Conservation (phyloP, 2,113 vertebrate genomes). For the Malurus cyaneus region DNA sequence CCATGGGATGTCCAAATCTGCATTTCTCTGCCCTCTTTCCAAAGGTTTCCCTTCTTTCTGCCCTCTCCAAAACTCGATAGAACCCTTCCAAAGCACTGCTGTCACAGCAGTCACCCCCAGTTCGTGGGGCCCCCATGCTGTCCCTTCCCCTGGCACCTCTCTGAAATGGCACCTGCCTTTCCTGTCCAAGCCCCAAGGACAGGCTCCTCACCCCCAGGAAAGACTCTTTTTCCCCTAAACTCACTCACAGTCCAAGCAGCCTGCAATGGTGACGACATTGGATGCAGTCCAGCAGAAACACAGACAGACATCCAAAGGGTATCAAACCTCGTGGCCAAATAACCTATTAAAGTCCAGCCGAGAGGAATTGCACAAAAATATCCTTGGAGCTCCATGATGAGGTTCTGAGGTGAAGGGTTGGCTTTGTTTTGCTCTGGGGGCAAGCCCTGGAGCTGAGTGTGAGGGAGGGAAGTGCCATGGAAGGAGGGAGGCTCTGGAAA, state of each 20-base stretch:
- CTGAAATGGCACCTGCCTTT: not conserved
- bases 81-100: not conserved
- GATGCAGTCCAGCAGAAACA: not conserved
- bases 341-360: not conserved
- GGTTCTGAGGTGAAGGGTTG: not conserved
- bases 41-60: not conserved
- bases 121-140: fast-evolving
- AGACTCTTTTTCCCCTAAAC: not conserved
- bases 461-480: not conserved
- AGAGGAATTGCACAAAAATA: not conserved
- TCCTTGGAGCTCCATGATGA: not conserved
- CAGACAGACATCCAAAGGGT: fast-evolving
- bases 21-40: not conserved
- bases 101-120: not conserved
- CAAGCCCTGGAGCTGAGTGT: not conserved
- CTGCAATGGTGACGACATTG: not conserved
- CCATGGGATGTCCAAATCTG: not conserved
- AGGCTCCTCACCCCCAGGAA: not conserved
- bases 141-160: not conserved
- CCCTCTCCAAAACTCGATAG: not conserved
- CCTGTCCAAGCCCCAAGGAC: not conserved
- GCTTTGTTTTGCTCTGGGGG: not conserved
- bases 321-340: not conserved
- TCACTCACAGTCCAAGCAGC: not conserved
- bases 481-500: not conserved